These are phyloP conservation scores for Chrysotoxum bicinctum DNA, from an alignment of 2,888 invertebrate species.

Conservation along the genomic window DNA sequence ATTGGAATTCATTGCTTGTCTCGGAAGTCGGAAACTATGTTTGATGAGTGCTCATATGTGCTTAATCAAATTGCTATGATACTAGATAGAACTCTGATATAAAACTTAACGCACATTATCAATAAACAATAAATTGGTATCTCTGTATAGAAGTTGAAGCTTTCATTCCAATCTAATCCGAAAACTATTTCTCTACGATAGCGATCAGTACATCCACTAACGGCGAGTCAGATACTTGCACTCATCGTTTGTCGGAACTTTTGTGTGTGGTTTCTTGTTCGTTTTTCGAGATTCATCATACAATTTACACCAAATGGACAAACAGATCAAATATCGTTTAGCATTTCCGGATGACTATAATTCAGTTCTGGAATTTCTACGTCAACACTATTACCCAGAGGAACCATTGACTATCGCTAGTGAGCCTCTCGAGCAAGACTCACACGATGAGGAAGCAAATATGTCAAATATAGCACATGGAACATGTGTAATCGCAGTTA, in stretches of 20 bases:
- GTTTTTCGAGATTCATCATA: background rate
- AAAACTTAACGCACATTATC: too few species aligned
- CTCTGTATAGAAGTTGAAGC: too few species aligned
- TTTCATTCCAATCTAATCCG: background rate
- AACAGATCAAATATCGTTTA: constrained; percentile 73
- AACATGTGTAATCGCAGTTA: constrained; percentile 74
- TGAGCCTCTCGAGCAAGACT: constrained; percentile 75
- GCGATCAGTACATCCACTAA: background rate
- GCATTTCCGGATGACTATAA: constrained; percentile 74
- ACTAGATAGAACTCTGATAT: too few species aligned
- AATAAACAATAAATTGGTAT: too few species aligned
- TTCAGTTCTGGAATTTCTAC: constrained; percentile 76
- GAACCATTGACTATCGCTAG: constrained; percentile 78
- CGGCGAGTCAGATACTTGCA: background rate
- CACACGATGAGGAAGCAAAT: constrained; percentile 76
- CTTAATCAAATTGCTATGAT: too few species aligned
- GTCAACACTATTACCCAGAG: constrained; percentile 77
- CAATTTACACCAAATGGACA: background rate
- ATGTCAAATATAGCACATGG: constrained; percentile 75
- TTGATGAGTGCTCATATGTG: too few species aligned
- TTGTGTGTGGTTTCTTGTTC: background rate
- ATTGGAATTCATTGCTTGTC: too few species aligned
- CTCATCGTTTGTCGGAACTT: background rate
- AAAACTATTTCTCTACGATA: background rate
- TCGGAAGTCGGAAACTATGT: too few species aligned